phyloP scores from a whole-genome alignment of 1,140 invertebrate species.

The Drosophila mojavensis region DNA sequence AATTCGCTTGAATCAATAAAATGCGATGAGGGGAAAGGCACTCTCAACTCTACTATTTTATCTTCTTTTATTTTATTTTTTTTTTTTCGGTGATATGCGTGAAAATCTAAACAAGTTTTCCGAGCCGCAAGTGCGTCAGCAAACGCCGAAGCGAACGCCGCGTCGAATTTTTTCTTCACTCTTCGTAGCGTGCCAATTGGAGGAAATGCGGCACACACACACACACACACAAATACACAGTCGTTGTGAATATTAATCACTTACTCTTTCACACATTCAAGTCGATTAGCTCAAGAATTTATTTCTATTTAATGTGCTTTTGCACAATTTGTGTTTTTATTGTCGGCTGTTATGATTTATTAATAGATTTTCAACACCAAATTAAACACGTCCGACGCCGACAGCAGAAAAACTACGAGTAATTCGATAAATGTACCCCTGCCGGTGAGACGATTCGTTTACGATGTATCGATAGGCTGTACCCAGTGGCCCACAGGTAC shows the following conservation, averaged over 20 bases:
- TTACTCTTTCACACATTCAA: conserved; percentile 61
- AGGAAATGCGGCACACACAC: conserved; percentile 25
- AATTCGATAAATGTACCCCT: conserved; percentile 6
- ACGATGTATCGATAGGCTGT: conserved; percentile 3
- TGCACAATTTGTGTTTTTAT: conserved; percentile 32
- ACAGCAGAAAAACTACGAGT: conserved; percentile 46
- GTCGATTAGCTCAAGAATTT: conserved; percentile 26
- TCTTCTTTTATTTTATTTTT: not conserved
- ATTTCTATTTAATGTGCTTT: conserved; percentile 37
- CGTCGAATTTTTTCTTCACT: conserved; percentile 23
- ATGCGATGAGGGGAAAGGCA: conserved; percentile 30
- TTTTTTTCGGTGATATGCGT: conserved; percentile 44
- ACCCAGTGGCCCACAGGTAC: not conserved
- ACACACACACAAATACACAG: conserved; percentile 14
- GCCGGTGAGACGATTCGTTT: too few species aligned
- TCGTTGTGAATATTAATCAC: conserved; percentile 22
- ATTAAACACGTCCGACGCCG: conserved; percentile 42
- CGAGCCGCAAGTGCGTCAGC: conserved; percentile 58
- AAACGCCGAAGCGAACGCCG: not conserved
- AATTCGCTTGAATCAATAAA: conserved; percentile 56
- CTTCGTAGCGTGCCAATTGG: conserved; percentile 5
- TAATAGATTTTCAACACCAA: conserved; percentile 47
- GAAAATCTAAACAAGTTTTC: conserved; percentile 75
- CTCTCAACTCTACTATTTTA: not conserved
- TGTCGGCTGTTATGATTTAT: conserved; percentile 41